phyloP scores from a whole-genome alignment of 2,888 invertebrate species.

The Metallyticus violacea region DNA sequence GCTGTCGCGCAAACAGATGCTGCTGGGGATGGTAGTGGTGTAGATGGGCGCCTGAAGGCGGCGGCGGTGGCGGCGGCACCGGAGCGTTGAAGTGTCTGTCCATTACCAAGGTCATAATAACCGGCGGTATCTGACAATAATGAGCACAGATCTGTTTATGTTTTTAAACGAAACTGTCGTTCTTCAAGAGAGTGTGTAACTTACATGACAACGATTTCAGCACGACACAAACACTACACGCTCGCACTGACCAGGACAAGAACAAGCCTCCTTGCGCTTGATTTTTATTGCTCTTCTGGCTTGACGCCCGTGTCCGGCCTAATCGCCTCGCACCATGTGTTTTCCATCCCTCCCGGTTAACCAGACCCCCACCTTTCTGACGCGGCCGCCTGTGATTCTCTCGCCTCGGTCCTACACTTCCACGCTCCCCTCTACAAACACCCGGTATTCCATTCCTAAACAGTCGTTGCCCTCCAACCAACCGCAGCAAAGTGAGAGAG shows the following conservation, averaged over 20 bases:
- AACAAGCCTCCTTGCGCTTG: neutral
- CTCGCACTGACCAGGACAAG: neutral
- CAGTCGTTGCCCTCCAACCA: neutral
- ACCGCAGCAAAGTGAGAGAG: neutral
- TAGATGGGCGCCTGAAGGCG: constrained; percentile 41
- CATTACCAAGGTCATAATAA: constrained; percentile 32
- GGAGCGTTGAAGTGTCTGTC: constrained; percentile 37
- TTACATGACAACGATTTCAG: too few species aligned
- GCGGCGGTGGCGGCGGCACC: constrained; percentile 41
- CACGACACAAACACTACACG: neutral
- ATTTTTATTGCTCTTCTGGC: neutral
- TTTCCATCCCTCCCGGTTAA: neutral
- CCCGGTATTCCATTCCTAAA: neutral
- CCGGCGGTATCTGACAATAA: neutral
- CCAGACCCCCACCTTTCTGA: neutral
- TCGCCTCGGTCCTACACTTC: too few species aligned
- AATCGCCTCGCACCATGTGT: neutral
- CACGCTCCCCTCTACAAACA: neutral
- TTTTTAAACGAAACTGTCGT: too few species aligned
- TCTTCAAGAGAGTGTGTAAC: too few species aligned
- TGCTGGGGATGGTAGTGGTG: constrained; percentile 58
- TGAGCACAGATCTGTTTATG: neutral
- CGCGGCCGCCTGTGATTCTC: neutral
- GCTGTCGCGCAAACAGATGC: constrained; percentile 11
- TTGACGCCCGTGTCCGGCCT: too few species aligned